Evolutionary conservation across 2,888 invertebrate species (phyloP), one percentile per base, ranked within the genome.

Genomic region (Allophyes oxyacanthae): DNA sequence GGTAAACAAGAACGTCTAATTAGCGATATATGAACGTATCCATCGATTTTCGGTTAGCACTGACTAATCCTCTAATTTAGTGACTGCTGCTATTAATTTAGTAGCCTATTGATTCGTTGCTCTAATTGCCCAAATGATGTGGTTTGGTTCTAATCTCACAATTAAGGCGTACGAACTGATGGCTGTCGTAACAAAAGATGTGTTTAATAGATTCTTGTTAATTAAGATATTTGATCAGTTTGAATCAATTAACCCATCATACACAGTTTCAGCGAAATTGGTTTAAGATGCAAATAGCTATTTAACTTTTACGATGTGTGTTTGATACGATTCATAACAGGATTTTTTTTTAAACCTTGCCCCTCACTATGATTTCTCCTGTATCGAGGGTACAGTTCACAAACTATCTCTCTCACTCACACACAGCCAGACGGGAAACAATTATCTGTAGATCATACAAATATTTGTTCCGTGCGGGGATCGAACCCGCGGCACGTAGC

Each of bases 1-100:
- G 84, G 84, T 87, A 87, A 88, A 89, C 87, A 88, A 82, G 78
- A 78, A 63, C 78, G 72, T 76, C 87, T 90, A 91, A 92, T 91
- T 92, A 89, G 86, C 75, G 82, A 84, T 77, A 85, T 75, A 82
- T 79, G 84, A 86, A 83, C 82, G 83, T 85, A 85, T 85, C 82
- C 75, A 81, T 81, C 74, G 81, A 86, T 84, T 85, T 83, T 85
- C 77, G 77, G 79, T 82, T 78, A 79, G 77, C 77, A 76, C 73
- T 69, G 75, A 74, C 81, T 88, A 87, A 87, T 88, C 83, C 75
- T 75, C 83, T 85, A 86, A 87, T 86, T 84, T 80, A 82, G 67
- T 81, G 81, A 85, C 81, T 82, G 80, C 80, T 82, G 73, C 75
- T 83, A 84, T 85, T 86, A 84, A 88, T 87, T 84, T 83, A 69